Percentiles rank a stretch among this genome's conserved stretches.
Evolutionary conservation across 2,888 invertebrate genomes (phyloP).

Genomic region (Drosophila ochracea): DNA sequence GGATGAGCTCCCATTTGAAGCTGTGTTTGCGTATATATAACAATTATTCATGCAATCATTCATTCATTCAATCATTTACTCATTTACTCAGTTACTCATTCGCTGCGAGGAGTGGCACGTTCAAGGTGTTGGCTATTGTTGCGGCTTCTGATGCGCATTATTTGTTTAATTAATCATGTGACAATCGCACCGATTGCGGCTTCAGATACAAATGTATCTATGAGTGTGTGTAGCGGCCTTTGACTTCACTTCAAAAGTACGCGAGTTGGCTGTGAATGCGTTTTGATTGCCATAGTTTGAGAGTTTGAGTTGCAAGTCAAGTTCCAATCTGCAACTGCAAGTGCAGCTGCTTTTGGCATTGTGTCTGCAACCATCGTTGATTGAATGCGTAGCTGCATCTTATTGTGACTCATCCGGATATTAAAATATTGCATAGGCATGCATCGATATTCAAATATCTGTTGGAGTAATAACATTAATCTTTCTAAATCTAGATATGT

Average conservation of each 20-base stretch:
- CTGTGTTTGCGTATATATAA: slow-evolving; percentile 41
- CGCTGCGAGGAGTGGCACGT: slow-evolving; percentile 55
- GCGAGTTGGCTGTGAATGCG: slow-evolving; percentile 1
- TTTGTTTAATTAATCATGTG: slow-evolving; percentile 75
- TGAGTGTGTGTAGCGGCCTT: slow-evolving; percentile 15
- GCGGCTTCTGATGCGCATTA: slow-evolving; percentile 51
- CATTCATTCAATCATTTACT: slow-evolving; percentile 57
- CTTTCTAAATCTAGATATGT: neutral
- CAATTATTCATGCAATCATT: slow-evolving; percentile 66
- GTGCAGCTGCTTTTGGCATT: neutral
- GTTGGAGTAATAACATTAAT: neutral
- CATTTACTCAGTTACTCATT: slow-evolving; percentile 30
- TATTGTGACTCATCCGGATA: neutral
- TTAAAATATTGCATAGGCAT: neutral
- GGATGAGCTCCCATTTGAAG: slow-evolving; percentile 64
- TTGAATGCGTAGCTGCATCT: neutral
- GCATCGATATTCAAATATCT: neutral
- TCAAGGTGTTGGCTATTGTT: slow-evolving; percentile 48
- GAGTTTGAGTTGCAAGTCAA: neutral
- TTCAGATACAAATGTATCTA: slow-evolving; percentile 49
- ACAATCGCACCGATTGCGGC: slow-evolving; percentile 62
- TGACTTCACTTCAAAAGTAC: slow-evolving; percentile 11
- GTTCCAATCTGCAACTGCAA: neutral
- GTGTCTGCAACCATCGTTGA: neutral
- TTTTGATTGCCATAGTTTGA: neutral